A percentile compares a stretch with the other conserved stretches of the same genome.
phyloP scores from a whole-genome alignment of 2,113 vertebrate species.

The Oncorhynchus clarkii region DNA sequence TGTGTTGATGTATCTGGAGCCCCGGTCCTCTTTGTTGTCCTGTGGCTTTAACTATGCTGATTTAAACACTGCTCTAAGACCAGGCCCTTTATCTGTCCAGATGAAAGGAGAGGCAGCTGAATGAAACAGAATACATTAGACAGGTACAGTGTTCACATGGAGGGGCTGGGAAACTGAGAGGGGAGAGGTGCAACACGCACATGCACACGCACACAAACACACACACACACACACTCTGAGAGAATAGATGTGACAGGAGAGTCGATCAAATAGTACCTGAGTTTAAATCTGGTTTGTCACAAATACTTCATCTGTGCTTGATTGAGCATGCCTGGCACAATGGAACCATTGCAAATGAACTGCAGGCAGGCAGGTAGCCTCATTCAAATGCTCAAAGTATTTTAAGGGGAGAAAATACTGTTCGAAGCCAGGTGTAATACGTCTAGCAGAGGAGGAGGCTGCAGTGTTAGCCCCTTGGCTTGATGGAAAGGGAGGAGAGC shows the following conservation, averaged over 20 bases:
- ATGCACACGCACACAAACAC: not conserved
- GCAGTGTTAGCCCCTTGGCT: not conserved
- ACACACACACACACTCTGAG: not conserved
- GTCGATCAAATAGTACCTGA: not conserved
- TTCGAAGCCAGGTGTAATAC: too few species aligned
- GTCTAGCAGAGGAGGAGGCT: too few species aligned
- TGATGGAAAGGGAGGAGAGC: not conserved
- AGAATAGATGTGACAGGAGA: not conserved
- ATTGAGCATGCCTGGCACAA: too few species aligned
- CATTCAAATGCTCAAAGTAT: too few species aligned
- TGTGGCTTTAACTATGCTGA: conserved; percentile 44
- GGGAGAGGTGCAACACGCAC: conserved; percentile 45
- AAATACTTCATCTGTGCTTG: too few species aligned
- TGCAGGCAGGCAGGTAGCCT: too few species aligned
- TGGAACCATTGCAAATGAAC: too few species aligned
- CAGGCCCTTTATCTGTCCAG: conserved; percentile 45
- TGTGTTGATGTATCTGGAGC: conserved; percentile 1
- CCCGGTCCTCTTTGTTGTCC: conserved; percentile 29
- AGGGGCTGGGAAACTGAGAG: conserved; percentile 30
- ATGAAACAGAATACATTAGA: conserved; percentile 49
- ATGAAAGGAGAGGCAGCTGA: conserved; percentile 52
- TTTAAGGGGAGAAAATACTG: too few species aligned
- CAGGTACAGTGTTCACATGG: conserved; percentile 45
- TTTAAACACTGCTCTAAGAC: conserved; percentile 52
- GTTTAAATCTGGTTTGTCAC: too few species aligned